Conservation (phyloP, 2,113 vertebrate genomes). For the Pygoscelis antarcticus region DNA sequence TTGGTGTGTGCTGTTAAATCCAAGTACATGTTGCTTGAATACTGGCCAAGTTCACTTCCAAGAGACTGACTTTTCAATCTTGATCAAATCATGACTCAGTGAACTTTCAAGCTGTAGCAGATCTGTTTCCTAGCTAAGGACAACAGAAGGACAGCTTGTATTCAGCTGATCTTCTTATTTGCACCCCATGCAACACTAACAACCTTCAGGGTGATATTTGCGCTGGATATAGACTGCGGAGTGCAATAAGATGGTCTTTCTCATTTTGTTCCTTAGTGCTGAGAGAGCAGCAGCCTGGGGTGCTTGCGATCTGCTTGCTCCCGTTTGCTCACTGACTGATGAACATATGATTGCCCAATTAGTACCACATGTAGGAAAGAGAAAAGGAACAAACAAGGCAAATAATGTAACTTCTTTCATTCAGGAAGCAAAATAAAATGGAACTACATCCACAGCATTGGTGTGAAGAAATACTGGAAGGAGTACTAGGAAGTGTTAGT, state of each 20-base stretch:
- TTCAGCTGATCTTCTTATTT: neutral
- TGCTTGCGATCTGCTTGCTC: neutral
- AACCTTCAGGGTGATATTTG: neutral
- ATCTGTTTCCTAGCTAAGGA: neutral
- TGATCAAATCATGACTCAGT: conserved; percentile 8
- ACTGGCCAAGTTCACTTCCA: conserved; percentile 1
- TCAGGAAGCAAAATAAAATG: neutral
- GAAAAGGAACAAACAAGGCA: neutral
- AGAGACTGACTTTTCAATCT: conserved; percentile 12
- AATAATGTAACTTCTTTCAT: neutral
- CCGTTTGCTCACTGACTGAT: neutral
- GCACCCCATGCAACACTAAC: neutral
- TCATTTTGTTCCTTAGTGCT: neutral
- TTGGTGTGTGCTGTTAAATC: neutral
- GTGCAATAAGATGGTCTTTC: neutral
- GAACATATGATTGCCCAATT: neutral
- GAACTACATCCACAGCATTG: neutral
- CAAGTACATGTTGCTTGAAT: neutral
- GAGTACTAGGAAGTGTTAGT: neutral
- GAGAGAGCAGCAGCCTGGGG: neutral
- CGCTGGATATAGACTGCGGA: neutral
- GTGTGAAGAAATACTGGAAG: neutral
- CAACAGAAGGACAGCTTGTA: neutral
- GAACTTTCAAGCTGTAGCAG: neutral
- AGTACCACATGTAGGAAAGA: neutral